Evolutionary conservation across 2,113 vertebrate genomes (phyloP).

Genomic region (Podarcis cretensis): DNA sequence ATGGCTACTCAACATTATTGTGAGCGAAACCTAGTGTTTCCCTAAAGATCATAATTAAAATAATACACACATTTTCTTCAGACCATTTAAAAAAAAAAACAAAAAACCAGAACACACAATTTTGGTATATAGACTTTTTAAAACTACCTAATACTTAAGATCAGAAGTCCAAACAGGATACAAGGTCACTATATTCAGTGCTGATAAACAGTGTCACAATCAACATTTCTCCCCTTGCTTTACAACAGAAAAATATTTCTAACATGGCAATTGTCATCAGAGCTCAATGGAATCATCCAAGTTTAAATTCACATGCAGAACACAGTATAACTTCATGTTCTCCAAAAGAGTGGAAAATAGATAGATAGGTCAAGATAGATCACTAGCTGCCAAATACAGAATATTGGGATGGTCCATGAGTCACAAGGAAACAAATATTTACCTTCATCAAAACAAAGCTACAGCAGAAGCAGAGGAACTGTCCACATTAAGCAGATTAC

Average conservation of each 20-base stretch:
- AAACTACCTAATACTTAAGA: conserved; percentile 33
- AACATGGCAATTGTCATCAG: conserved; percentile 40
- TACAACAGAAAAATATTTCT: not conserved
- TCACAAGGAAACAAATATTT: conserved; percentile 31
- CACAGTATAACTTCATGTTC: conserved; percentile 54
- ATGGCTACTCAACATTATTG: conserved; percentile 28
- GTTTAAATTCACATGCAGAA: conserved; percentile 65
- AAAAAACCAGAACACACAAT: conserved; percentile 10
- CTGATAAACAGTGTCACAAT: conserved; percentile 8
- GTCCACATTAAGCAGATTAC: conserved; percentile 51
- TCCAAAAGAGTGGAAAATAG: conserved; percentile 50
- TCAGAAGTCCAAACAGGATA: conserved; percentile 44
- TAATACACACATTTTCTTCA: conserved; percentile 25
- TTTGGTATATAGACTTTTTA: conserved; percentile 39
- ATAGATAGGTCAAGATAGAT: conserved; percentile 22
- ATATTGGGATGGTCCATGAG: conserved; percentile 21
- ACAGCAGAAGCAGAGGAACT: conserved; percentile 38
- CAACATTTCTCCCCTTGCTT: not conserved
- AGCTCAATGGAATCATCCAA: conserved; percentile 31
- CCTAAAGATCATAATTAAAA: conserved; percentile 26
- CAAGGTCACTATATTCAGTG: conserved; percentile 23
- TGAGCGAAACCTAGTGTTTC: conserved; percentile 5
- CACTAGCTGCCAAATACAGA: conserved; percentile 66
- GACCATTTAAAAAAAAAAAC: not conserved
- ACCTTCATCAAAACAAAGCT: conserved; percentile 26